Conservation (phyloP, 92 coral and sea anemone genomes). For the Palythoa heliodiscus region DNA sequence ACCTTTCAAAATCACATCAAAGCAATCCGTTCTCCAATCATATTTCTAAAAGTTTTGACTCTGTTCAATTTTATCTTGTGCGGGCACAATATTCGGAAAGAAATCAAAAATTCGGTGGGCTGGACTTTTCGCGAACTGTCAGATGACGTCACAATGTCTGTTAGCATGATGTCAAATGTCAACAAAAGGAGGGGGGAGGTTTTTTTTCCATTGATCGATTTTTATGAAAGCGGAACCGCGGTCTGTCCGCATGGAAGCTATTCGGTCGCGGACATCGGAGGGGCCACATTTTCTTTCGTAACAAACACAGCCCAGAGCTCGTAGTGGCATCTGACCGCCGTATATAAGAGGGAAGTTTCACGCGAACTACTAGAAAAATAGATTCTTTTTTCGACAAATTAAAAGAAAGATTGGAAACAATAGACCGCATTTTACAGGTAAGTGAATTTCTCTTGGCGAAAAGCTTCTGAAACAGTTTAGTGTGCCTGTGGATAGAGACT, state of each 20-base stretch:
- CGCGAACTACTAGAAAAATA: neutral
- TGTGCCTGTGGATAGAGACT: neutral
- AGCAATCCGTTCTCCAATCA: slow-evolving; percentile 18
- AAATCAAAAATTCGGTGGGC: slow-evolving; percentile 43
- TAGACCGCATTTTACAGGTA: slow-evolving; percentile 30
- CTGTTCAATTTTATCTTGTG: neutral
- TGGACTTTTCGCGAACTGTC: slow-evolving; percentile 64
- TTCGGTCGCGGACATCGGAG: slow-evolving; percentile 27
- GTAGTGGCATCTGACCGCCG: neutral
- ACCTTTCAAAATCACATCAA: neutral
- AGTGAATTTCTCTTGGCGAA: slow-evolving; percentile 24
- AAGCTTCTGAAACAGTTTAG: slow-evolving; percentile 10
- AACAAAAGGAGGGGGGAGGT: slow-evolving; percentile 88
- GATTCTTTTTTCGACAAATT: neutral
- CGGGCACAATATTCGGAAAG: slow-evolving; percentile 38
- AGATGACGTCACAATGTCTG: slow-evolving; percentile 93
- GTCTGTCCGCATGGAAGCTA: slow-evolving; percentile 47
- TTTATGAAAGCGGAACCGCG: slow-evolving; percentile 93
- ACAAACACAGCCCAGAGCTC: slow-evolving; percentile 31
- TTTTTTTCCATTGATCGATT: slow-evolving; percentile 89
- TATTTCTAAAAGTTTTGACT: slow-evolving; percentile 3
- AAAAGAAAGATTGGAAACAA: neutral
- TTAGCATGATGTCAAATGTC: slow-evolving; percentile 94
- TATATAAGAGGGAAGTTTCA: neutral
- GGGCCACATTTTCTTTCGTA: slow-evolving; percentile 28